A percentile compares a stretch with the other conserved stretches of the same genome.
phyloP scores from a whole-genome alignment of 2,113 vertebrate species.

The Ramphastos sulfuratus region DNA sequence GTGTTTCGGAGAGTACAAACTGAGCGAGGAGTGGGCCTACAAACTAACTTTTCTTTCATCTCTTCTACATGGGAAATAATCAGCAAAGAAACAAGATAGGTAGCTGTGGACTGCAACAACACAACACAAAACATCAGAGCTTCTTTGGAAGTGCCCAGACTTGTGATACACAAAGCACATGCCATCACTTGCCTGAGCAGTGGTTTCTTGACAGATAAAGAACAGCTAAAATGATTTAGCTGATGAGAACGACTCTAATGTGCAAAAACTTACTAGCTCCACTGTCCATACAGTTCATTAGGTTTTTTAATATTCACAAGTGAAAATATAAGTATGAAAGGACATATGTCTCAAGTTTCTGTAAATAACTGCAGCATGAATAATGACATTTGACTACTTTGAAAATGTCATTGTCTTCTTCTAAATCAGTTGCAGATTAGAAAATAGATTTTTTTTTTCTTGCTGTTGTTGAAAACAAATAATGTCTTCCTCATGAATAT shows the following conservation, averaged over 20 bases:
- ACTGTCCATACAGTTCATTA: not conserved
- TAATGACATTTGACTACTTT: not conserved
- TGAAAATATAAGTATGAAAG: not conserved
- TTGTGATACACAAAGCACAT: not conserved
- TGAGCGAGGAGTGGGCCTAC: not conserved
- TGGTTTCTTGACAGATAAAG: not conserved
- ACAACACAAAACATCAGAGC: not conserved
- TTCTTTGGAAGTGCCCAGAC: not conserved
- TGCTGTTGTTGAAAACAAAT: constrained; percentile 3
- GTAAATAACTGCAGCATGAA: not conserved
- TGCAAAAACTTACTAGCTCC: not conserved
- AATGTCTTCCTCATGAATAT: not conserved
- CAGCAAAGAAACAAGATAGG: not conserved
- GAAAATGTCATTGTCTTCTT: constrained; percentile 10
- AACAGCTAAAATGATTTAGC: not conserved
- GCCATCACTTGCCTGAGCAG: not conserved
- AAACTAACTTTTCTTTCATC: not conserved
- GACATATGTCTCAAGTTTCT: not conserved
- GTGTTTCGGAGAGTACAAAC: not conserved
- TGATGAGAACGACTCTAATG: not conserved
- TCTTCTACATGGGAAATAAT: not conserved
- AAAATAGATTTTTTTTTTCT: not conserved
- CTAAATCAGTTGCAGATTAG: not conserved
- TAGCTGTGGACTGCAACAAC: not conserved
- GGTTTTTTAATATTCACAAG: not conserved